Evolutionary conservation across 2,797 vertebrate species (phyloP).

Genomic region (Squalus acanthias): DNA sequence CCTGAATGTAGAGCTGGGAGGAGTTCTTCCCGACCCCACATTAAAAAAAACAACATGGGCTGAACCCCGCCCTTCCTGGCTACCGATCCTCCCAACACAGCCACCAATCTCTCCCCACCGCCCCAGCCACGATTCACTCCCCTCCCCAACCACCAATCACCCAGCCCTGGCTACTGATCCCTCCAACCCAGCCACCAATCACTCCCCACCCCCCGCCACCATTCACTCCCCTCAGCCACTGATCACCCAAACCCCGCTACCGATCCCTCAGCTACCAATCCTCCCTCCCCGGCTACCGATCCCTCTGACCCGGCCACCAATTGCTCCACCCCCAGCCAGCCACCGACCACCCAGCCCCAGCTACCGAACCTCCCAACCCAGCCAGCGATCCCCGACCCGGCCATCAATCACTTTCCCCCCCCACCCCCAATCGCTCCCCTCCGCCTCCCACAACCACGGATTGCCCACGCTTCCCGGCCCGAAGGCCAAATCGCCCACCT

Average conservation of each 20-base stretch:
- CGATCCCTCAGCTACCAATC: constrained; percentile 27
- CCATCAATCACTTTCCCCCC: neutral
- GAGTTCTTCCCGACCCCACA: neutral
- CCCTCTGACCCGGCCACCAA: too few species aligned
- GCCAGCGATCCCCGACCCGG: too few species aligned
- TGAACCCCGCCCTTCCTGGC: neutral
- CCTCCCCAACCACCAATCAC: constrained; percentile 17
- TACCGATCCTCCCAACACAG: neutral
- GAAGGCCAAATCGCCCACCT: neutral
- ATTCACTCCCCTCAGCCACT: neutral
- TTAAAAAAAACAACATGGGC: neutral
- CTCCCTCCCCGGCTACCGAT: too few species aligned
- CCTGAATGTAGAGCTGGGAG: neutral
- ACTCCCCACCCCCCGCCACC: neutral
- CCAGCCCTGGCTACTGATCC: constrained; percentile 44
- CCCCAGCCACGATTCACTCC: neutral
- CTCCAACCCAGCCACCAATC: neutral
- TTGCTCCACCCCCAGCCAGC: constrained; percentile 23
- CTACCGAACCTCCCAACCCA: too few species aligned
- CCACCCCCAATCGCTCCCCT: neutral
- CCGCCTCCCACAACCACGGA: neutral
- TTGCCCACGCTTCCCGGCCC: neutral
- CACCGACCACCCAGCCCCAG: constrained; percentile 7
- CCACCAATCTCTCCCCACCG: neutral
- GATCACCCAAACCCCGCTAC: constrained; percentile 45